Conservation (phyloP, 2,797 vertebrate species). For the Betta splendens region DNA sequence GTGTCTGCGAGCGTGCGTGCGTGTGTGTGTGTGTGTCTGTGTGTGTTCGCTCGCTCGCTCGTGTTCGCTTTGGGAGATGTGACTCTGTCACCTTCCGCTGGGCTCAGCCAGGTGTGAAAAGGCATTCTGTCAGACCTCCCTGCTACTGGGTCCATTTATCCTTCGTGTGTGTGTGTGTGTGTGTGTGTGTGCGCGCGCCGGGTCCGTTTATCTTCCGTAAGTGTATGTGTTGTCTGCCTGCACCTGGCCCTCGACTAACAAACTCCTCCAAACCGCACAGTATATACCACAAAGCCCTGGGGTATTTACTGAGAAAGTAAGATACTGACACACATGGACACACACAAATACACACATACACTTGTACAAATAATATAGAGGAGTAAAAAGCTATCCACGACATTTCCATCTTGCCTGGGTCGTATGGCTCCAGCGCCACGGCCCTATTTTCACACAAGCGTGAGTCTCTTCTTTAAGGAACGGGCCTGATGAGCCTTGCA, state of each 20-base stretch:
- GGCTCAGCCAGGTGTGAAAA: conserved; percentile 88
- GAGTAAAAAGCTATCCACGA: conserved; percentile 50
- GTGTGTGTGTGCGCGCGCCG: conserved; percentile 24
- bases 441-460: conserved; percentile 16
- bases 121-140: conserved; percentile 86
- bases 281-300: conserved; percentile 79
- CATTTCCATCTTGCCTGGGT: conserved; percentile 50
- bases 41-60: conserved; percentile 33
- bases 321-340: conserved; percentile 69
- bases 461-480: conserved; percentile 15
- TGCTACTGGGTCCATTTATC: conserved; percentile 81
- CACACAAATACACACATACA: conserved; percentile 39
- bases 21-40: conserved; percentile 37
- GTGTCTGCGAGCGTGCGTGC: conserved; percentile 44
- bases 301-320: conserved; percentile 75
- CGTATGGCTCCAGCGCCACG: conserved; percentile 28
- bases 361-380: conserved; percentile 54
- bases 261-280: conserved; percentile 78
- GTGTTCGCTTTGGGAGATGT: conserved; percentile 78
- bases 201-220: conserved; percentile 69
- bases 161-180: conserved; percentile 42
- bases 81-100: conserved; percentile 84
- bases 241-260: conserved; percentile 83
- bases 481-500: conserved; percentile 21
- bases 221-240: conserved; percentile 74